phyloP scores from a whole-genome alignment of 2,888 invertebrate genomes.

The Rotaria socialis region DNA sequence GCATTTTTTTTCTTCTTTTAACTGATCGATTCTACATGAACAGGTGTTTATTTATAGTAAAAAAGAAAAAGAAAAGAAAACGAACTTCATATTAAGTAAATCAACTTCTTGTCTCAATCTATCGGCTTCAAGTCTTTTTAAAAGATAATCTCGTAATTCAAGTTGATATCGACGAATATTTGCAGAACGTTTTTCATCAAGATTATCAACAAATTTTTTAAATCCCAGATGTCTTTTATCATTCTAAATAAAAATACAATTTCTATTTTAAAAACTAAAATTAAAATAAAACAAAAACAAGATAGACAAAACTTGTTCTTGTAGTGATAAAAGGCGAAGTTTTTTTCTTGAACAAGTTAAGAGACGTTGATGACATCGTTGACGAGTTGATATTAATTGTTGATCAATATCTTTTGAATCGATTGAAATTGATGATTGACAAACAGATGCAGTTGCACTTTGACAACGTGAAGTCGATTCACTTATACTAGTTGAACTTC shows the following conservation, averaged over 20 bases:
- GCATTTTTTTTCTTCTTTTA: no score
- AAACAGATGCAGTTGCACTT: background rate
- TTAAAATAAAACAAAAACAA: background rate
- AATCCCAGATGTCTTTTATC: background rate
- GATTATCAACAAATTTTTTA: background rate
- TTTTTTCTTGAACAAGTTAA: background rate
- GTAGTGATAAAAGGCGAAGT: background rate
- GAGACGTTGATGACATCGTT: background rate
- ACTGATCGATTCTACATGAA: no score
- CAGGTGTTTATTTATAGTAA: no score
- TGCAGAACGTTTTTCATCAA: background rate
- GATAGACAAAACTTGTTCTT: background rate
- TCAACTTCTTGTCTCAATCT: background rate
- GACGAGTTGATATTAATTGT: background rate
- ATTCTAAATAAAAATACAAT: background rate
- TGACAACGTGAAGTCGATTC: background rate
- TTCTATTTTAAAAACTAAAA: no score
- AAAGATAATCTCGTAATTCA: conserved; percentile 13
- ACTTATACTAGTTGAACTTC: background rate
- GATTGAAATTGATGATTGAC: background rate
- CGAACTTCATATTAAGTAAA: background rate
- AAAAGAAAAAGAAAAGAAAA: no score
- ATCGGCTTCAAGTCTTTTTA: background rate
- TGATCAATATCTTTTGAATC: background rate
- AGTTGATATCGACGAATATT: background rate